Base-by-base conservation (phyloP, 2,797 vertebrate genomes). In the Acrocephalus scirpaceus region DNA sequence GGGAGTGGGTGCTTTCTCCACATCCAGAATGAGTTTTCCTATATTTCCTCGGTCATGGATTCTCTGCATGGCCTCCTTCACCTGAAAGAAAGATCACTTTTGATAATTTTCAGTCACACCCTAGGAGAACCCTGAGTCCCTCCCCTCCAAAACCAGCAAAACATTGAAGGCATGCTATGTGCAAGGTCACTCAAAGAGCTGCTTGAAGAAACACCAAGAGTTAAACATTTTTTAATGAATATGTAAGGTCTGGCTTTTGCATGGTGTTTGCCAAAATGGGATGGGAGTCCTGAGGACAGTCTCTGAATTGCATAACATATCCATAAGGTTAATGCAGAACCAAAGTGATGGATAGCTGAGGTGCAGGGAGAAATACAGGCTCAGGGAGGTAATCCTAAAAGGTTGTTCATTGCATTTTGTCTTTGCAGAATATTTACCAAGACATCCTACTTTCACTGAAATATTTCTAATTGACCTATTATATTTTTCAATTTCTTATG, bases 21-120 rank as follows among this genome's bases (percentile, higher is more conserved):
- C 98, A 95, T 99, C 99, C 98, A 99, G 97, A 95, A 99, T 99
- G 82, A 99, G 98, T 96, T 99, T 99, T 93, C 99, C 99, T 84
- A 99, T 98, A 97, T 99, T 99, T 65, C 99, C 99, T 98, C 99
- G 98, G 98, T 99, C 99, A 16, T 99, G 99, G 96, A 99, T 99
- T 97, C 99, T 98, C 98, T 99, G 99, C 99, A 99, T 99, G 87
- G 99, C 99, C 87, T 99, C 99, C 97, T 99, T 99, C 65, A 99
- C 99, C 99, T 99, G 97, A 13, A 95, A 97, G 67, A 93, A 22
- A 95, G 44, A 86, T 16, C 86, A 45, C 5, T n/a, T 5, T 4
- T 51, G 66, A 4, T 42, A 21, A 81, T 36, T 58, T 60, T 30
- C 70, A 71, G 34, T 50, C 19, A 80, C n/a, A 85, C 29, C 13